Evolutionary conservation across 2,113 vertebrate genomes (phyloP).

Genomic region (Notiomystis cincta): DNA sequence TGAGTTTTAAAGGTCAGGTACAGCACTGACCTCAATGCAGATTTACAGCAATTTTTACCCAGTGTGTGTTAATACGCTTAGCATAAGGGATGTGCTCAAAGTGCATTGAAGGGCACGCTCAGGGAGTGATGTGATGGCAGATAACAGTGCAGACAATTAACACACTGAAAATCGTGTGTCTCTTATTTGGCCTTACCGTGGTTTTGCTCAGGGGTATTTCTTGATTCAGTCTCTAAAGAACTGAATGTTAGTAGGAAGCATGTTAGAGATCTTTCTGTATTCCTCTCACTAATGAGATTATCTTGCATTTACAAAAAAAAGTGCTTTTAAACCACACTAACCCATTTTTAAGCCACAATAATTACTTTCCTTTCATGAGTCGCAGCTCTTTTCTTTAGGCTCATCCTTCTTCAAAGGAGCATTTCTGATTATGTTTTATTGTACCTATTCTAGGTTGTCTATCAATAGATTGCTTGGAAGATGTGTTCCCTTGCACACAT

Average conservation of each 20-base stretch:
- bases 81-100: neutral
- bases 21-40: neutral
- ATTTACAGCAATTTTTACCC: neutral
- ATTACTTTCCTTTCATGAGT: neutral
- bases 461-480: neutral
- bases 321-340: neutral
- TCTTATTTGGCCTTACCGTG: neutral
- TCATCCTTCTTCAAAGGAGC: neutral
- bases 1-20: neutral
- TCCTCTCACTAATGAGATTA: neutral
- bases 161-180: neutral
- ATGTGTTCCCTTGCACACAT: neutral
- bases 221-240: neutral
- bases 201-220: neutral
- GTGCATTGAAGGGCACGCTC: neutral
- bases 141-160: neutral
- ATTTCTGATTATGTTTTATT: neutral
- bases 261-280: neutral
- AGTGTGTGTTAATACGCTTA: neutral
- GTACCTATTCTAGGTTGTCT: neutral
- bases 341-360: neutral
- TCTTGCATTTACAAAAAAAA: neutral
- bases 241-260: neutral
- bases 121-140: neutral
- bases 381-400: neutral